Evolutionary conservation across 2,888 invertebrate species (phyloP), one percentile per base, ranked within the genome.

Genomic region (Callimorpha dominula): DNA sequence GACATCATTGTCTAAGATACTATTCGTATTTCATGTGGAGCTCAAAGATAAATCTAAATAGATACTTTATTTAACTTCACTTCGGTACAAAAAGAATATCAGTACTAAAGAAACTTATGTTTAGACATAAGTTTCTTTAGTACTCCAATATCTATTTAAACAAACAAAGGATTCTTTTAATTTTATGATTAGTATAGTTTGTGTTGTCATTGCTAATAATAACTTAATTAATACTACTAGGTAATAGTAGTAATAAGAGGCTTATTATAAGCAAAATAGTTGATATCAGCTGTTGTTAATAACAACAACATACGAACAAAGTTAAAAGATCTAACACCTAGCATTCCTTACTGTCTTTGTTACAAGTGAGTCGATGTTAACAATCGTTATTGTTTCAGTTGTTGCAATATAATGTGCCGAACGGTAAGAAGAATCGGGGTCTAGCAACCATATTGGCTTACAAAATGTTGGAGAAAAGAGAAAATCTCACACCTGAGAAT

Each of bases 401-500:
- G 42, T 94, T 99, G 78, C 98, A 99, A 91, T 99, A 99, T 94
- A 99, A 99, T 94, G 98, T 99, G 7, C 98, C 98, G 0, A 97
- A 97, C 85, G 99, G 99, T 4, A 99, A 99, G 93, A 98, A 98
- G 93, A 97, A 97, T 87, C 96, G 98, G 70, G 98, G 97, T 0
- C 92, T 98, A 54, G 96, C 97, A 0, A 96, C 97, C 0, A 97
- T 98, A 0, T 94, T 97, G 57, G 97, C 98, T 0, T 98, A 98
- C 90, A 97, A 97, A 88, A 96, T 97, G 93, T 89, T 98, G 76
- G 97, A 97, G 82, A 95, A 96, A 72, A 96, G 96, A 1, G 95
- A 97, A n/a, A 96, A 97, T 74, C 92, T 97, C 6, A 98, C 97
- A 0, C 97, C 97, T 0, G 98, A 98, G 81, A 98, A 98, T 85